phyloP scores from a whole-genome alignment of 2,888 invertebrate species.

The Lottia scabra region DNA sequence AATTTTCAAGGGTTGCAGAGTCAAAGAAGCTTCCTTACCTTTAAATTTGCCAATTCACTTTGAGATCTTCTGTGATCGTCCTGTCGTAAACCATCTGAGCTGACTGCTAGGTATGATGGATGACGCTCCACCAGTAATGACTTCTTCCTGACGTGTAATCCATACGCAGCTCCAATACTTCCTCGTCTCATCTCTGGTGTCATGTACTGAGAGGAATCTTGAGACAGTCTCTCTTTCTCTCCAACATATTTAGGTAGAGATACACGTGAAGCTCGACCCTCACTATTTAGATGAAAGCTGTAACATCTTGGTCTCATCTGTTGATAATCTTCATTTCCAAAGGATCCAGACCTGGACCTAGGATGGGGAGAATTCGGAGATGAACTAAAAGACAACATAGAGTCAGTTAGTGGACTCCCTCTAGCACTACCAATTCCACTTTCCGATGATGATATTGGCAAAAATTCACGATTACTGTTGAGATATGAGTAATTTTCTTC shows the following conservation, averaged over 20 bases:
- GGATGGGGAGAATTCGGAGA: slow-evolving; percentile 36
- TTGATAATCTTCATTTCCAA: slow-evolving; percentile 49
- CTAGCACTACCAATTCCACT: slow-evolving; percentile 46
- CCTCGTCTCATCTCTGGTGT: slow-evolving; percentile 56
- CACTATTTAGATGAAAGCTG: slow-evolving; percentile 60
- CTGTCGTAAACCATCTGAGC: slow-evolving; percentile 24
- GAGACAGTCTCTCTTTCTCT: slow-evolving; percentile 34
- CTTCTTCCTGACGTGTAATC: slow-evolving; percentile 52
- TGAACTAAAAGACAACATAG: slow-evolving; percentile 44
- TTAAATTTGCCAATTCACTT: slow-evolving; percentile 15
- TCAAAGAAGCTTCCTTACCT: slow-evolving; percentile 2
- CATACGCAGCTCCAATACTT: slow-evolving; percentile 56
- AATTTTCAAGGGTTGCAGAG: not conserved
- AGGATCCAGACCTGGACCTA: slow-evolving; percentile 55
- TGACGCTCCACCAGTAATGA: slow-evolving; percentile 54
- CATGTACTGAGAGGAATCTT: slow-evolving; percentile 43
- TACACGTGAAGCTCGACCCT: slow-evolving; percentile 50
- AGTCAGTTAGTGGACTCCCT: slow-evolving; percentile 49
- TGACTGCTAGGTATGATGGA: slow-evolving; percentile 45
- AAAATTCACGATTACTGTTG: slow-evolving; percentile 46
- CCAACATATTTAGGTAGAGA: slow-evolving; percentile 31
- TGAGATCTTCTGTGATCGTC: slow-evolving; percentile 15
- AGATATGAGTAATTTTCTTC: slow-evolving; percentile 48
- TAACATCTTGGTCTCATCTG: slow-evolving; percentile 57
- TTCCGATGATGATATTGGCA: slow-evolving; percentile 51